Evolutionary conservation across 1,140 invertebrate genomes (phyloP), one percentile per base, ranked within the genome.

Genomic region (Drosophila lowei): DNA sequence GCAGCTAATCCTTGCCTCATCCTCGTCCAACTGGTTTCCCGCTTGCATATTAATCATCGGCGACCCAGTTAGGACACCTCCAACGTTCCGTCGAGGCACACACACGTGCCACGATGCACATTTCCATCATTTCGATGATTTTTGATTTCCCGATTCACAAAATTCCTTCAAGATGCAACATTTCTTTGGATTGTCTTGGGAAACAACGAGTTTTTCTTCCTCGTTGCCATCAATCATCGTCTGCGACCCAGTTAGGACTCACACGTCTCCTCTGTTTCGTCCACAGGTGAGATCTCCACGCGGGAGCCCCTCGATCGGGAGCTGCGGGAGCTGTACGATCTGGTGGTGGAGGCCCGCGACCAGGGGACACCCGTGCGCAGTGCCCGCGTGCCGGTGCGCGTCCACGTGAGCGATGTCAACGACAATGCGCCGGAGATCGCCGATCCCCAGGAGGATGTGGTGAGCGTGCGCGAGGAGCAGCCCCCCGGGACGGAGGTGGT

Each of bases 401-500:
- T 99, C 0, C 92, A 93, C 61, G 94, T 97, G 3, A 93, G 94
- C 13, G 97, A 98, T 91, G 94, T 97, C 3, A 99, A 99, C 91
- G 97, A 99, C 92, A 98, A 98, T 92, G 93, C 95, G 7, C 97
- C 97, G 9, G 94, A 96, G 91, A 97, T 98, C 59, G 94, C 97
- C 30, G 96, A 97, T 91, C 97, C 96, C 6, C 94, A 96, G 83
- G 96, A 97, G 90, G 96, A 97, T 90, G 94, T 97, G 5, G 95
- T 98, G 1, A 96, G 96, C 77, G 96, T 98, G 8, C 93, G 97
- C 44, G 97, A 98, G 92, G 96, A 97, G 91, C 96, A 97, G 75
- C 95, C 96, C 28, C 94, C 95, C 8, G 96, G 96, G 11, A 93
- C 96, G 0, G 96, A 97, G 92, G 96, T 98, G 15, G 95, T 96